Base-by-base conservation (phyloP, 30 jellyfish, hydroid and myxozoan genomes). In the Mastigias papua region DNA sequence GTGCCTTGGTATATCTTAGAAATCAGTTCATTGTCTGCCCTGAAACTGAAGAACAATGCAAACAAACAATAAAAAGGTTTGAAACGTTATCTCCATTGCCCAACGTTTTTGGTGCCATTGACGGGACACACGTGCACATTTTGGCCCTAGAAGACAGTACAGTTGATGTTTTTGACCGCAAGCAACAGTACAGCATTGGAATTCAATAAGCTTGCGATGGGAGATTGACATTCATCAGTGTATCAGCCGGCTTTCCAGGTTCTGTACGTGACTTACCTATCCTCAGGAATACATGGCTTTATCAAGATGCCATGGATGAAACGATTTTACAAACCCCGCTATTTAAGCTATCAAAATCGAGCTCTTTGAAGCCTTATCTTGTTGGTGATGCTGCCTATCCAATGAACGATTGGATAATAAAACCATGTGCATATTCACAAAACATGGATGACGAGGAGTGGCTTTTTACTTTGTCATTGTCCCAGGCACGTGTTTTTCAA, bases 121-220 rank as follows among this genome's bases (percentile, higher is more conserved):
- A 66, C 21, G 54, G 74, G 26, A 81, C 84, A 16, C 82, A 80
- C 20, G 37, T 58, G 27, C 21, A 35, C 13, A 72, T 72, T 8
- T 27, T 72, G 23, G 86, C 82, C 49, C 82, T 67, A 7, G 32
- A 57, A 65, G 23, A 62, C 19, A 65, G 73, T 28, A 34, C 91
- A 19, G 72, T 64, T 21, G 86, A 66, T 19, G 62, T 63, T 28
- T 62, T 81, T 33, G 84, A 81, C 68, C 21, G 87, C 34, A 64
- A 81, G 42, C 74, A 63, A 25, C 72, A 42, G 27, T 48, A 66
- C 60, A 81, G 91, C 32, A 81, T 81, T 2, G 70, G 73, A 22
- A 61, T 87, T 48, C 86, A 66, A 65, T 87, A 74, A 25, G 65
- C 58, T 16, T 80, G 90, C 25, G 91, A 81, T 31, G 71, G 86